Conservation (phyloP, 2,113 vertebrate genomes). For the Zapus hudsonius region DNA sequence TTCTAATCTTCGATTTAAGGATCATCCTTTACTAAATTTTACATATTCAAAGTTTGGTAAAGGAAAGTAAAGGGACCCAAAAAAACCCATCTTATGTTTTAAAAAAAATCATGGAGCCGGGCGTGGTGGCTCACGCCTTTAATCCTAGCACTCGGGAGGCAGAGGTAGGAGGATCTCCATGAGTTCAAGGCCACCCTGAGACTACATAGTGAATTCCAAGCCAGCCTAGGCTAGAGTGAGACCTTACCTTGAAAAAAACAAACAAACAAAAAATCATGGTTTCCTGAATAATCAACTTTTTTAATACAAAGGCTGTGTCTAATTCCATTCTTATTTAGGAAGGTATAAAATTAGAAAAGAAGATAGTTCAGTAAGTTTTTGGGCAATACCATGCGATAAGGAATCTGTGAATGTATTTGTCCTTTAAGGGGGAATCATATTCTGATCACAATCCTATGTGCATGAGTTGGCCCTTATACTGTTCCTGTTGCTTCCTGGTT, state of each 20-base stretch:
- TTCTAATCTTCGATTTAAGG: neutral
- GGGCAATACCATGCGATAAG: neutral
- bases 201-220: too few relatives aligned
- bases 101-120: neutral
- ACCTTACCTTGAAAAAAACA: too few relatives aligned
- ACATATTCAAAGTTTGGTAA: neutral
- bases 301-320: neutral
- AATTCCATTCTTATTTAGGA: neutral
- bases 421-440: neutral
- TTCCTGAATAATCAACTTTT: neutral
- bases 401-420: neutral
- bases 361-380: neutral
- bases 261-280: neutral
- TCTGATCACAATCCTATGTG: rapidly evolving
- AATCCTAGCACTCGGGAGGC: too few relatives aligned
- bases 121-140: too few relatives aligned
- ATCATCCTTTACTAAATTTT: neutral
- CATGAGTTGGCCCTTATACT: rapidly evolving
- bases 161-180: too few relatives aligned
- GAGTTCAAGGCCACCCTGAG: too few relatives aligned
- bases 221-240: too few relatives aligned
- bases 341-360: neutral
- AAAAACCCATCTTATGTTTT: neutral
- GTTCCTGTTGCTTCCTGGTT: neutral
- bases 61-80: neutral